Base-by-base conservation (phyloP, 1,140 invertebrate genomes). In the Cydia amplana region DNA sequence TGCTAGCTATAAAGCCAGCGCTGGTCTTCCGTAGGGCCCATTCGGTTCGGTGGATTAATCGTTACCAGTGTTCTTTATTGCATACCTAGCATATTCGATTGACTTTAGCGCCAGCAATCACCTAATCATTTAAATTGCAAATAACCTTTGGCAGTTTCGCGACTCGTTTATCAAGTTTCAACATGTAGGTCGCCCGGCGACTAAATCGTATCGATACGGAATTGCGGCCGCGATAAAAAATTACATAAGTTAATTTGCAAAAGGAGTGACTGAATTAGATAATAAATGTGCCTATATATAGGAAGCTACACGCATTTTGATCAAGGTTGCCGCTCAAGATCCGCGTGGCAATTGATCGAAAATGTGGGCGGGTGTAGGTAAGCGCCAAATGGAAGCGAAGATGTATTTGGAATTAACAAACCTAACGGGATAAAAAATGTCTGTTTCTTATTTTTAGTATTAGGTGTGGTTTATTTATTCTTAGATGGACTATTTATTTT, bases 131-230 rank as follows among this genome's bases (percentile, higher is more conserved):
- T 60, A 23, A 60, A 60, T 60, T 60, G 55, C 55, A 60, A 60
- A 60, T 60, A 60, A 60, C 9, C 55, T 60, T 60, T 23, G 55
- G 6, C 55, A 23, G 9, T 60, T 55, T 60, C 20, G 5, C 55
- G 55, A 60, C 18, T 23, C 6, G 55, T 60, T 60, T 60, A 60
- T 60, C 55, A 60, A 60, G 55, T 60, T 60, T 60, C 18, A 10
- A 60, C 55, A 60, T 23, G 20, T 60, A 60, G 55, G 55, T 60
- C 55, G 55, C 55, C 55, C 9, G 20, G 55, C 55, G 55, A 60
- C 55, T 12, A 60, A 10, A 60, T 60, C 12, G 6, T 60, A 60
- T 60, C 55, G n/a, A 60, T 60, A 23, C 55, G 20, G 55, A 60
- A 60, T 60, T 23, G 55, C 1, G 20, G 23, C 55, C 55, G 55